A percentile compares a stretch with the other conserved stretches of the same genome.
Conservation (phyloP, 2,888 invertebrate species). For the Oscheius sp. region DNA sequence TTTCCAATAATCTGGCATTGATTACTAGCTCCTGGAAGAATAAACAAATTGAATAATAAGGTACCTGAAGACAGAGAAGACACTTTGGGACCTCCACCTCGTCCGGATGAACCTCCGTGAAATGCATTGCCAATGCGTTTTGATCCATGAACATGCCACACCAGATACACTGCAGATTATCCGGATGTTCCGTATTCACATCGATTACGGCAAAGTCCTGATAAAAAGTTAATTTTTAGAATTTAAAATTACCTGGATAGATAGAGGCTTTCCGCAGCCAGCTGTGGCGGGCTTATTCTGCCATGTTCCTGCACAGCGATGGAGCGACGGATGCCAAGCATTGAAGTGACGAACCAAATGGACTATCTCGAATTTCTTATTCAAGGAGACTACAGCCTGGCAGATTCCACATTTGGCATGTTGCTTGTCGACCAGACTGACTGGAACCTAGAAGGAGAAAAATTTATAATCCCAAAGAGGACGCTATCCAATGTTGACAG, state of each 20-base stretch:
- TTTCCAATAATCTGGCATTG: conserved; percentile 64
- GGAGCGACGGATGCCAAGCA: conserved; percentile 69
- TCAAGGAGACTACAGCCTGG: conserved; percentile 65
- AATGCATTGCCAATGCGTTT: conserved; percentile 63
- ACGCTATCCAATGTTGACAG: conserved; percentile 67
- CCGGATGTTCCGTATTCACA: conserved; percentile 40
- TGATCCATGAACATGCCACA: conserved; percentile 69
- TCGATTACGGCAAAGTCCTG: conserved; percentile 68
- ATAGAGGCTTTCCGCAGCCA: conserved; percentile 34
- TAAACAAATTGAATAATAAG: neutral
- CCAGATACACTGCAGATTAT: conserved; percentile 69
- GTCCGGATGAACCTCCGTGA: conserved; percentile 67
- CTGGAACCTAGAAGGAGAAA: conserved; percentile 58
- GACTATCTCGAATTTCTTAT: conserved; percentile 69
- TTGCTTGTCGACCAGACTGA: conserved; percentile 66
- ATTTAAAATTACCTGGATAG: conserved; percentile 32
- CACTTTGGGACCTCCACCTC: conserved; percentile 70
- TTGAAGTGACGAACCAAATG: conserved; percentile 69
- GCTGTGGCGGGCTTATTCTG: conserved; percentile 26
- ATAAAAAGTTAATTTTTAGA: neutral
- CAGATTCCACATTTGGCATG: conserved; percentile 69
- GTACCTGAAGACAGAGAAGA: conserved; percentile 61
- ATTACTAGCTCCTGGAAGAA: conserved; percentile 62
- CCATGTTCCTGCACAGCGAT: conserved; percentile 68
- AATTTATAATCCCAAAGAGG: too few species aligned